These are phyloP conservation scores for Microchrysa polita DNA, from an alignment of 2,888 invertebrate species.

Conservation along the genomic window DNA sequence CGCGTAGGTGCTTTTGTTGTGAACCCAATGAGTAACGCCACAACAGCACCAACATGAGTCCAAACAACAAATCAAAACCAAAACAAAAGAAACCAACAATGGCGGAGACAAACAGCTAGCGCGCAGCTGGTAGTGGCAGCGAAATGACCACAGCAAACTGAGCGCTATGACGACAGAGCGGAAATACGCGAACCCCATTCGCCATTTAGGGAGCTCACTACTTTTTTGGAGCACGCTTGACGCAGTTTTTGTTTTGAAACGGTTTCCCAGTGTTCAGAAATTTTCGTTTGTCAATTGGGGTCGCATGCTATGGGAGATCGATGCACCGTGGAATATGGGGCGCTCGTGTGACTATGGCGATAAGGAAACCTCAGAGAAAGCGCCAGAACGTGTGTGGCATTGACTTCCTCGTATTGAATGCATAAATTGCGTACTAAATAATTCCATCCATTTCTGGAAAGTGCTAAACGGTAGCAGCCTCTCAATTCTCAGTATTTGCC, in stretches of 20 bases:
- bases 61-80: neutral
- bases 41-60: too few species aligned
- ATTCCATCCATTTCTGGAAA: neutral
- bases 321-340: too few species aligned
- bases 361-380: too few species aligned
- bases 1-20: neutral
- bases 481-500: neutral
- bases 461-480: neutral
- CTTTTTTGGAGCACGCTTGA: neutral
- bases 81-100: neutral
- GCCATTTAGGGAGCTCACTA: neutral
- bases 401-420: neutral
- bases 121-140: neutral
- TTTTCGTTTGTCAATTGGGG: neutral
- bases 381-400: too few species aligned
- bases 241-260: neutral
- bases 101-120: neutral
- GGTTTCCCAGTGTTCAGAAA: neutral
- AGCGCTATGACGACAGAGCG: slow-evolving; percentile 3
- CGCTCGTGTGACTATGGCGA: too few species aligned
- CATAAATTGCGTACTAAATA: neutral
- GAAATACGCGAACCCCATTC: neutral
- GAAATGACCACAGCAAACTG: neutral
- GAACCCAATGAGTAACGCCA: neutral
- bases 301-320: neutral